Evolutionary conservation across 2,888 invertebrate genomes (phyloP).

Genomic region (Microctonus hyperodae): DNA sequence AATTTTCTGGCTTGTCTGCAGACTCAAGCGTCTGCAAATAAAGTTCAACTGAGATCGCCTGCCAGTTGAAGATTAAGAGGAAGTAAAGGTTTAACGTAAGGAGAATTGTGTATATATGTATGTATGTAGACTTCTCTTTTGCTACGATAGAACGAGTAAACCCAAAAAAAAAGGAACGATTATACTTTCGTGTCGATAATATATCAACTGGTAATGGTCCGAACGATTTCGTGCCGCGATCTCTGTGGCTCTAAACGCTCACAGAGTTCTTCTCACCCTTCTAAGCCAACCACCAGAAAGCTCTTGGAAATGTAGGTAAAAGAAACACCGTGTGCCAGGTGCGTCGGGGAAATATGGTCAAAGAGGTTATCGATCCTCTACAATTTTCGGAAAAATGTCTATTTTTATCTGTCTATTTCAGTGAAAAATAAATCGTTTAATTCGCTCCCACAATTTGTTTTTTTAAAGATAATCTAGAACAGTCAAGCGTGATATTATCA

Average conservation of each 20-base stretch:
- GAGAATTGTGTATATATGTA: neutral
- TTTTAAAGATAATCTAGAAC: neutral
- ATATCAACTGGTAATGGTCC: slow-evolving; percentile 57
- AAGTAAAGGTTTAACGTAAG: slow-evolving; percentile 19
- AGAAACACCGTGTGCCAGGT: slow-evolving; percentile 5
- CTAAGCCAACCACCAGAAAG: slow-evolving; percentile 15
- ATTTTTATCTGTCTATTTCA: neutral
- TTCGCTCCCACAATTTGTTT: neutral
- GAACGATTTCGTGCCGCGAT: slow-evolving; percentile 29
- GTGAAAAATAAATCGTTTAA: neutral
- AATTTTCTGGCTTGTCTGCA: slow-evolving; percentile 21
- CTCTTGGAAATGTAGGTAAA: slow-evolving; percentile 8
- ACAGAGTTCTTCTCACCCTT: slow-evolving; percentile 9
- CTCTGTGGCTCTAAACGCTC: slow-evolving; percentile 22
- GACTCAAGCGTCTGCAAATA: slow-evolving; percentile 16
- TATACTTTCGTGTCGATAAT: slow-evolving; percentile 58
- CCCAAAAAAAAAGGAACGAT: slow-evolving; percentile 45
- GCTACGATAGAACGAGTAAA: slow-evolving; percentile 20
- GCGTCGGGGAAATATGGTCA: slow-evolving; percentile 7
- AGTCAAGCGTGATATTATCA: neutral
- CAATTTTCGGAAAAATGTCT: neutral
- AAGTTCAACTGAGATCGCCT: slow-evolving; percentile 18
- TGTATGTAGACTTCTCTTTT: slow-evolving; percentile 1
- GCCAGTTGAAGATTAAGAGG: slow-evolving; percentile 23
- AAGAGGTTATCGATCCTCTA: slow-evolving; percentile 3